A percentile compares a stretch with the other conserved stretches of the same genome.
phyloP scores from a whole-genome alignment of 2,888 invertebrate genomes.

The Theodoxus fluviatilis region DNA sequence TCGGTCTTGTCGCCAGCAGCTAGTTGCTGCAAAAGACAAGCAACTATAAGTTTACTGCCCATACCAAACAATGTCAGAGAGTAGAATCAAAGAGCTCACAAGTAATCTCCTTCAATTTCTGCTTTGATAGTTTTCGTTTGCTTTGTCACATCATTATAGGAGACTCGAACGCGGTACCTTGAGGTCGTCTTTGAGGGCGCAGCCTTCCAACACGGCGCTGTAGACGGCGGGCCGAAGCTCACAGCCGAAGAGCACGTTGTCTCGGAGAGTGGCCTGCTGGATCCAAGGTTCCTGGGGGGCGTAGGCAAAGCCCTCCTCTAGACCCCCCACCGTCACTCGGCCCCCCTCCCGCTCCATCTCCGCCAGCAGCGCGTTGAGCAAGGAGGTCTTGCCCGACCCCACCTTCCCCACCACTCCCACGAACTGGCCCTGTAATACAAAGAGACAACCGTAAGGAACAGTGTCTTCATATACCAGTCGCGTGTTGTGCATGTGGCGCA shows the following conservation, averaged over 20 bases:
- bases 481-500: too few relatives aligned
- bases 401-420: conserved; percentile 87
- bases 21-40: conserved; percentile 64
- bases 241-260: conserved; percentile 92
- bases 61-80: too few relatives aligned
- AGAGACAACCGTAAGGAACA: too few relatives aligned
- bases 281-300: conserved; percentile 88
- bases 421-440: conserved; percentile 64
- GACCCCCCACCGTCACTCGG: conserved; percentile 72
- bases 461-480: too few relatives aligned
- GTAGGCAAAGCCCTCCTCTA: conserved; percentile 69
- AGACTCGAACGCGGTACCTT: conserved; percentile 65
- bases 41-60: too few relatives aligned
- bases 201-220: conserved; percentile 80
- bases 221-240: conserved; percentile 82
- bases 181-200: conserved; percentile 79
- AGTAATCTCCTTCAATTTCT: too few relatives aligned
- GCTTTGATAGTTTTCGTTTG: too few relatives aligned
- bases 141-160: too few relatives aligned
- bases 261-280: conserved; percentile 85
- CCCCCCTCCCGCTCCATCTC: conserved; percentile 80
- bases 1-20: conserved; percentile 79
- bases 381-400: conserved; percentile 89
- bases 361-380: conserved; percentile 84
- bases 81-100: too few relatives aligned